phyloP scores from a whole-genome alignment of 2,113 vertebrate species.

The Tetraodon nigroviridis region DNA sequence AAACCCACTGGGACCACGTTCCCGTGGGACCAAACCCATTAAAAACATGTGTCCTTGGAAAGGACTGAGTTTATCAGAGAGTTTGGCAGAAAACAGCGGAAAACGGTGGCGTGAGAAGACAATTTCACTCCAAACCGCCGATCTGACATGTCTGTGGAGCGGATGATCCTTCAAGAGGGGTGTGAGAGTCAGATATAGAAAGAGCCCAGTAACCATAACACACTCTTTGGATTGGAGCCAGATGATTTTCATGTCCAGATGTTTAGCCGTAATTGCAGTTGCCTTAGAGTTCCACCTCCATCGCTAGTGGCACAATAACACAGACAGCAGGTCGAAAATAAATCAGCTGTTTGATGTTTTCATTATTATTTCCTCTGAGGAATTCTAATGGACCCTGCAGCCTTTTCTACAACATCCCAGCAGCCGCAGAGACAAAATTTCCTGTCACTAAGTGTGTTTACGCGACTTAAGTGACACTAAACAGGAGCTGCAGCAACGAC shows the following conservation, averaged over 20 bases:
- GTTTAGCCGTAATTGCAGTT: constrained; percentile 40
- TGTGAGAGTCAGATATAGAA: neutral
- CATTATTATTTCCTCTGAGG: constrained; percentile 33
- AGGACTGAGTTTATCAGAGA: too few species aligned
- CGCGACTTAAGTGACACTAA: neutral
- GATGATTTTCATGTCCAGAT: constrained; percentile 38
- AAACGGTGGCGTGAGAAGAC: constrained; percentile 12
- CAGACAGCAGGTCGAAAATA: constrained; percentile 31
- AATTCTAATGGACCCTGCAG: neutral
- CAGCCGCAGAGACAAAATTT: neutral
- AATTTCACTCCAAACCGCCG: constrained; percentile 30
- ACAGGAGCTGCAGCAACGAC: neutral
- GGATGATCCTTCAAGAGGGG: neutral
- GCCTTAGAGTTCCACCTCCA: constrained; percentile 42
- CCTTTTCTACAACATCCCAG: neutral
- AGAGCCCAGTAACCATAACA: neutral
- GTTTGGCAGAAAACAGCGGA: constrained; percentile 15
- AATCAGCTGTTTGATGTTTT: constrained; percentile 30
- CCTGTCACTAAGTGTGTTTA: neutral
- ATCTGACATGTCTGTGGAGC: constrained; percentile 22
- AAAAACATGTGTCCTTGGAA: neutral
- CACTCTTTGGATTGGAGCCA: neutral
- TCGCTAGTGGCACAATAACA: constrained; percentile 34
- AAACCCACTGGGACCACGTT: too few species aligned
- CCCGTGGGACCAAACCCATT: too few species aligned